These are phyloP conservation scores for Scaptomyza parva DNA, from an alignment of 2,888 invertebrate species.

Conservation along the genomic window DNA sequence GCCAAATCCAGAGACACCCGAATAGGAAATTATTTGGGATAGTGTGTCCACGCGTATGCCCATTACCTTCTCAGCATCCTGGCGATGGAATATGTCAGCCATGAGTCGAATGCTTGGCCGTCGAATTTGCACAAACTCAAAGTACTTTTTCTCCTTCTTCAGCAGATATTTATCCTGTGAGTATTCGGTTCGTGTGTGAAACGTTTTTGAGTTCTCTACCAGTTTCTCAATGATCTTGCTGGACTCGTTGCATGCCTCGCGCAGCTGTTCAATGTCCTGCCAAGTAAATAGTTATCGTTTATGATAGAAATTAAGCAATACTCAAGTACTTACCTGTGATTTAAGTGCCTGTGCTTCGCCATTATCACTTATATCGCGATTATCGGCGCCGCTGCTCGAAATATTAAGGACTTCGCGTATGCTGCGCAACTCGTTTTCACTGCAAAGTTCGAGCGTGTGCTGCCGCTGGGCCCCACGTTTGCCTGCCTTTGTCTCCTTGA, in stretches of 20 bases:
- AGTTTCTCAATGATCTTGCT: conserved; percentile 94
- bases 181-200: conserved; percentile 95
- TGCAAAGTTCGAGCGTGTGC: conserved; percentile 86
- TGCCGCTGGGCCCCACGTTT: conserved; percentile 85
- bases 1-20: conserved; percentile 92
- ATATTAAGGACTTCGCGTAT: conserved; percentile 88
- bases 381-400: conserved; percentile 91
- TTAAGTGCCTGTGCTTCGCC: conserved; percentile 91
- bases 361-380: conserved; percentile 92
- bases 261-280: conserved; percentile 92
- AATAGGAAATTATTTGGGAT: conserved; percentile 93
- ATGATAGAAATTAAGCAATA: background rate
- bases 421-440: conserved; percentile 85
- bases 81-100: conserved; percentile 92
- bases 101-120: conserved; percentile 93
- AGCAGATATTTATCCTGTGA: conserved; percentile 97
- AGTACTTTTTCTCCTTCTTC: conserved; percentile 98
- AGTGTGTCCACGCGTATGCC: conserved; percentile 94
- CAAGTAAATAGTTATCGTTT: background rate
- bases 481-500: conserved; percentile 84
- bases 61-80: conserved; percentile 91
- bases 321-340: conserved; percentile 80
- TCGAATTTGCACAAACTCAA: conserved; percentile 91
- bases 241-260: conserved; percentile 90
- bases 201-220: conserved; percentile 96